A percentile compares a stretch with the other conserved stretches of the same genome.
These are phyloP conservation scores for Acipenser oxyrinchus DNA, from an alignment of 2,797 vertebrate genomes.

Conservation along the genomic window DNA sequence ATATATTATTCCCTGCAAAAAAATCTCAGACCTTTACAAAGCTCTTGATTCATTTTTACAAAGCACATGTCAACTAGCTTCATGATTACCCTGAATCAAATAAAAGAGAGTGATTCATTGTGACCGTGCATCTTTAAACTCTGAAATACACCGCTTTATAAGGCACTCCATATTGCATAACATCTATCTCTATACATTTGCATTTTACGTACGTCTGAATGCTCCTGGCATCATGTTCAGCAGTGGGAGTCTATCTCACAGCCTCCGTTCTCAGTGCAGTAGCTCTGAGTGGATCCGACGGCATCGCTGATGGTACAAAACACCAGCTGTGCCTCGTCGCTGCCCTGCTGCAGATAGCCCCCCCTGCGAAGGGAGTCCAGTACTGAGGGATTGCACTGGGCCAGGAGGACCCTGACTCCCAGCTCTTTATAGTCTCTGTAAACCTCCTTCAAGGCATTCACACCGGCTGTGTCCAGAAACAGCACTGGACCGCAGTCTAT, in stretches of 20 bases:
- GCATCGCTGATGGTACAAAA: constrained; percentile 83
- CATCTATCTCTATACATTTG: constrained; percentile 6
- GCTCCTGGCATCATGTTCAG: constrained; percentile 13
- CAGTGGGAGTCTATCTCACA: constrained; percentile 21
- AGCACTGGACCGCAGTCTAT: constrained; percentile 80
- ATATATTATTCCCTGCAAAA: too few species aligned
- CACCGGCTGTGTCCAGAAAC: constrained; percentile 84
- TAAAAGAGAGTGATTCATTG: too few species aligned
- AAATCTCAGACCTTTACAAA: too few species aligned
- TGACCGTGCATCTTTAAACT: too few species aligned
- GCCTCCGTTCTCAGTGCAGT: constrained; percentile 40
- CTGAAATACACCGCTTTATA: too few species aligned
- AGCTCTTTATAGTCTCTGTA: constrained; percentile 72
- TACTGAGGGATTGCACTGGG: constrained; percentile 73
- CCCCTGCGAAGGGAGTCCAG: constrained; percentile 69
- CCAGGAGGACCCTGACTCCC: constrained; percentile 67
- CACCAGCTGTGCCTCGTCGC: constrained; percentile 39
- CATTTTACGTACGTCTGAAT: constrained; percentile 1
- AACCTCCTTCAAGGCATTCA: constrained; percentile 76
- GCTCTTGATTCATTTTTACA: too few species aligned
- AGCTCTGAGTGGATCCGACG: constrained; percentile 54
- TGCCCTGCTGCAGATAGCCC: constrained; percentile 53
- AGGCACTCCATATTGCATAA: too few species aligned
- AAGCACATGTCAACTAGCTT: too few species aligned
- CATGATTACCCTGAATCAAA: too few species aligned